Base-by-base conservation (phyloP, 2,888 invertebrate species). In the Camptogramma bilineatum region DNA sequence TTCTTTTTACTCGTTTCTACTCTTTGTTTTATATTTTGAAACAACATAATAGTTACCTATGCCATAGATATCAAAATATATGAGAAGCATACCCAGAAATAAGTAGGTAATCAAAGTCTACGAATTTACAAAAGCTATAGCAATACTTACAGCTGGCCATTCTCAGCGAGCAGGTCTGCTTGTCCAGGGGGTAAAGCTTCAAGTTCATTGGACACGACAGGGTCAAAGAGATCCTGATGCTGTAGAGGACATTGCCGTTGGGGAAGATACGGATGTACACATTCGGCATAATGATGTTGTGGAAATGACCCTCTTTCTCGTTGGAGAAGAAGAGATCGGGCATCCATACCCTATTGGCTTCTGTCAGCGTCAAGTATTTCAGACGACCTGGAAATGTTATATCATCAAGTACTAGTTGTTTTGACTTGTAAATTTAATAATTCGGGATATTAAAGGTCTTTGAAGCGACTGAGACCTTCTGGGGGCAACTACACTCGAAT, bases 291-390 rank as follows among this genome's bases (percentile, higher is more conserved):
- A 98, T 98, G 90, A 99, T 98, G 88, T 98, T 97, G 94, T 99
- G 98, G 87, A 99, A 97, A 87, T 98, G 98, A 59, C 99, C 99
- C 85, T 98, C 98, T 89, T 99, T 99, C 93, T 99, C 99, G 85
- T 99, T 99, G 62, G 98, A 97, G 94, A 99, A 99, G 95, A 99
- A 99, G 76, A 99, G 94, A 94, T 99, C 99, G 39, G 99, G 99
- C 97, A 99, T 98, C 99, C 99, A 99, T 64, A 99, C 98, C 77
- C 98, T 95, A 91, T 97, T 97, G 60, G 98, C 97, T 91, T 99
- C 98, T 60, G 98, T 98, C 83, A 98, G 94, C 62, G 98, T 98
- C 72, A 98, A 94, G 94, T 98, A 98, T 90, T 97, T 97, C 67
- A 98, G 95, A 77, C 96, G 96, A 81, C 97, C 98, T 96, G 87